A percentile compares a stretch with the other conserved stretches of the same genome.
phyloP scores from a whole-genome alignment of 2,113 vertebrate genomes.

The Mirza zaza region DNA sequence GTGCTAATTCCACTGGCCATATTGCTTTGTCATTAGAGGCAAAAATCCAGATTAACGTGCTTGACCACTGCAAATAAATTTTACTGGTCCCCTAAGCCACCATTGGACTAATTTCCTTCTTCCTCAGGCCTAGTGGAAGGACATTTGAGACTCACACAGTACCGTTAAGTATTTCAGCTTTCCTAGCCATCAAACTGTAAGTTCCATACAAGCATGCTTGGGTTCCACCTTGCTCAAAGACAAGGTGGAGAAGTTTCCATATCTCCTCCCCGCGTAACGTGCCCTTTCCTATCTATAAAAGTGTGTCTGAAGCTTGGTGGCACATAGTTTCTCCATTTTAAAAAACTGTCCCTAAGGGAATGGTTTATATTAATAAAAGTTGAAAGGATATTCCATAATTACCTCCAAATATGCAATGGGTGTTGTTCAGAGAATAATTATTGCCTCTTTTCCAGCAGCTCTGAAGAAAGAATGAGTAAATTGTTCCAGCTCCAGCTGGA shows the following conservation, averaged over 20 bases:
- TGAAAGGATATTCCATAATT: not conserved
- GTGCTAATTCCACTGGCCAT: not conserved
- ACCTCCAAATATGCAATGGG: not conserved
- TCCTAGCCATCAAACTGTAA: not conserved
- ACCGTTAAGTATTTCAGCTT: not conserved
- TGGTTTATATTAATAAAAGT: not conserved
- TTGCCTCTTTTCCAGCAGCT: not conserved
- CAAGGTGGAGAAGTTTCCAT: not conserved
- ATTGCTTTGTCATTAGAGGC: not conserved
- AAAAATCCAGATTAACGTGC: slow-evolving; percentile 21
- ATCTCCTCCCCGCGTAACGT: not conserved
- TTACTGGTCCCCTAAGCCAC: not conserved
- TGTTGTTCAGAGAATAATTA: not conserved
- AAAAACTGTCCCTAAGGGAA: not conserved
- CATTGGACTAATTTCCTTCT: not conserved
- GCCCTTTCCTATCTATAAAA: not conserved
- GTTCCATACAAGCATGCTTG: not conserved
- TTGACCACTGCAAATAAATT: not conserved
- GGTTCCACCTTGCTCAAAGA: not conserved
- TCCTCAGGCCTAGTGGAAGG: not conserved
- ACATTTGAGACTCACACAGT: not conserved
- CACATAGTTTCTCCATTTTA: not conserved
- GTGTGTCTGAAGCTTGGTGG: not conserved
- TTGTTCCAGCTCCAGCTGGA: not conserved
- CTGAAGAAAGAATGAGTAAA: not conserved